Evolutionary conservation across 2,888 invertebrate species (phyloP).

Genomic region (Adela reaumurella): DNA sequence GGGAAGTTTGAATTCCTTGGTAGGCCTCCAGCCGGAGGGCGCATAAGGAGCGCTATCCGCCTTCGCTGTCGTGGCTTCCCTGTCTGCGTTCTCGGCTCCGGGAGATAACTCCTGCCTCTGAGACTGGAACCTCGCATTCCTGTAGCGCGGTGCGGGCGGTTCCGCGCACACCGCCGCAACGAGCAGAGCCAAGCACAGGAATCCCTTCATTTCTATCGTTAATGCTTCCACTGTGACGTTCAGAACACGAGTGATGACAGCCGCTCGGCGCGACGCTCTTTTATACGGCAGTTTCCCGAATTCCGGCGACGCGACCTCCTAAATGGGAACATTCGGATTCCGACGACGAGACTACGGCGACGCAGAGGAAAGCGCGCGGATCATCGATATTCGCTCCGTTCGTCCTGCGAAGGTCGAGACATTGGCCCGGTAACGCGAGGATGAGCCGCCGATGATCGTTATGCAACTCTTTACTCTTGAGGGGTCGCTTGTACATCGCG

Average conservation of each 20-base stretch:
- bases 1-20: conserved; percentile 34
- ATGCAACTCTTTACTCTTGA: not conserved
- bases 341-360: not conserved
- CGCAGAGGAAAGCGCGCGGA: conserved; percentile 25
- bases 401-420: conserved; percentile 34
- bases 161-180: conserved; percentile 32
- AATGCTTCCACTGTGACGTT: conserved; percentile 22
- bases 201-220: conserved; percentile 32
- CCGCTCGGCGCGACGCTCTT: conserved; percentile 20
- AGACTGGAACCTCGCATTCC: conserved; percentile 24
- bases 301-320: conserved; percentile 11
- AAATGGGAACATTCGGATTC: conserved; percentile 27
- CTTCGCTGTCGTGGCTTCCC: conserved; percentile 19
- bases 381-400: conserved; percentile 44
- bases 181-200: conserved; percentile 29
- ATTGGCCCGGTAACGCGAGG: conserved; percentile 43
- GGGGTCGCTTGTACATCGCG: not conserved
- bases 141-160: conserved; percentile 30
- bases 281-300: conserved; percentile 27
- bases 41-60: conserved; percentile 31
- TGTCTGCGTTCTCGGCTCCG: conserved; percentile 11
- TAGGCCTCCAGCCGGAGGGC: conserved; percentile 34
- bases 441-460: conserved; percentile 17
- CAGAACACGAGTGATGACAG: conserved; percentile 39
- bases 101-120: conserved; percentile 25